Evolutionary conservation across 2,888 invertebrate genomes (phyloP), one percentile per base, ranked within the genome.

Genomic region (Cheilosia soror): DNA sequence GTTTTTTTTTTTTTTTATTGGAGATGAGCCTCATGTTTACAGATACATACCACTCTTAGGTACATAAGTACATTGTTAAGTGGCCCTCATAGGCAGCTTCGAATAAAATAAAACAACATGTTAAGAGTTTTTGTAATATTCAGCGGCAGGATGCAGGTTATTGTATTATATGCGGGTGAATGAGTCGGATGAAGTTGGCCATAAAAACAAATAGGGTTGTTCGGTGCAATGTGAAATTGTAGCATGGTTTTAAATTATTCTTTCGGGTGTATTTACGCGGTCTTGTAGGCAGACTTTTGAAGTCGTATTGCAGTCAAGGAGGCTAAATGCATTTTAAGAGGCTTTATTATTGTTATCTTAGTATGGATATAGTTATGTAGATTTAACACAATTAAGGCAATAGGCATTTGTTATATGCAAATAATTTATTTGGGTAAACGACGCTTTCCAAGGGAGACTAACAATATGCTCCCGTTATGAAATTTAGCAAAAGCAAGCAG

Each of bases 71-170:
- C 20, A 33, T 31, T 77, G 71, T 72, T 31, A 72, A 82, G 82
- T 82, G 77, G 82, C 77, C 82, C 82, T 82, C 51, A 65, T 63
- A 65, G 76, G 51, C 51, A 47, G 51, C 49, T 81, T 58, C 53
- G 63, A 81, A 76, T 57, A 47, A 65, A 40, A 65, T 71, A 37
- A 31, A 81, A 71, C 81, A 71, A 44, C 63, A 37, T 42, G 58
- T 77, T 65, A 63, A 71, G 65, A 65, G 80, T 55, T 57, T 68
- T 75, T 75, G 68, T 68, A 42, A 60, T 51, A 71, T 51, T 69
- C 27, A 27, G 27, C 15, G 37, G 47, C 37, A 15, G 51, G 51
- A 25, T 27, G 25, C n/a, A 40, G 37, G 27, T 25, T n/a, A 37
- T 2, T 6, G 44, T 42, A 13, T n/a, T 11, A 37, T 63, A 11